Evolutionary conservation across 1,140 invertebrate species (phyloP).

Genomic region (Ephestia elutella): DNA sequence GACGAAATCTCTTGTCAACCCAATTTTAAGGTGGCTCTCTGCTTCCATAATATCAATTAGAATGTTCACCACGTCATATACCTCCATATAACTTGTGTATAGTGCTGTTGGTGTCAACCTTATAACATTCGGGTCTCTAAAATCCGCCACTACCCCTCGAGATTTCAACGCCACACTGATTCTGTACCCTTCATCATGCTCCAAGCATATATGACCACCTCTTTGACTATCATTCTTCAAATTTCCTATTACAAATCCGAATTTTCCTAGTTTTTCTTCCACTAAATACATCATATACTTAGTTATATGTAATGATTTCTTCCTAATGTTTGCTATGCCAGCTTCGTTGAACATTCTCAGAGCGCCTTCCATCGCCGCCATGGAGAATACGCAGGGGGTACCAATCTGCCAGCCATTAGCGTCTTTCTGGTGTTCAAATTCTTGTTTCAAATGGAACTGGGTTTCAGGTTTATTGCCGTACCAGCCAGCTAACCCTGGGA

Average conservation of each 20-base stretch:
- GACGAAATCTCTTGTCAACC: slow-evolving; percentile 20
- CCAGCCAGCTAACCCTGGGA: slow-evolving; percentile 55
- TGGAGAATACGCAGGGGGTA: slow-evolving; percentile 43
- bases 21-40: slow-evolving; percentile 36
- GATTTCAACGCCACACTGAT: slow-evolving; percentile 45
- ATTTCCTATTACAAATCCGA: slow-evolving; percentile 50
- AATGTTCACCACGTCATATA: slow-evolving; percentile 46
- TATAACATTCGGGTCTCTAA: slow-evolving; percentile 52
- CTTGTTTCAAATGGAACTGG: slow-evolving; percentile 48
- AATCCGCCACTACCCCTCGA: slow-evolving; percentile 43
- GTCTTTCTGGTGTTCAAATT: slow-evolving; percentile 52
- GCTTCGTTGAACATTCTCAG: slow-evolving; percentile 47
- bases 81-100: slow-evolving; percentile 52
- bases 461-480: slow-evolving; percentile 51
- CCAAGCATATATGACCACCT: slow-evolving; percentile 53
- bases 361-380: slow-evolving; percentile 49
- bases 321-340: slow-evolving; percentile 42
- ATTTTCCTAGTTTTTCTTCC: slow-evolving; percentile 35
- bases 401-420: slow-evolving; percentile 57
- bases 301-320: slow-evolving; percentile 54
- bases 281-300: slow-evolving; percentile 58
- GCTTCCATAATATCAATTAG: slow-evolving; percentile 43
- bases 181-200: slow-evolving; percentile 53
- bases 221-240: slow-evolving; percentile 41
- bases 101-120: slow-evolving; percentile 45